phyloP scores from a whole-genome alignment of 2,797 vertebrate genomes.

The Schizopygopsis pylzovi region DNA sequence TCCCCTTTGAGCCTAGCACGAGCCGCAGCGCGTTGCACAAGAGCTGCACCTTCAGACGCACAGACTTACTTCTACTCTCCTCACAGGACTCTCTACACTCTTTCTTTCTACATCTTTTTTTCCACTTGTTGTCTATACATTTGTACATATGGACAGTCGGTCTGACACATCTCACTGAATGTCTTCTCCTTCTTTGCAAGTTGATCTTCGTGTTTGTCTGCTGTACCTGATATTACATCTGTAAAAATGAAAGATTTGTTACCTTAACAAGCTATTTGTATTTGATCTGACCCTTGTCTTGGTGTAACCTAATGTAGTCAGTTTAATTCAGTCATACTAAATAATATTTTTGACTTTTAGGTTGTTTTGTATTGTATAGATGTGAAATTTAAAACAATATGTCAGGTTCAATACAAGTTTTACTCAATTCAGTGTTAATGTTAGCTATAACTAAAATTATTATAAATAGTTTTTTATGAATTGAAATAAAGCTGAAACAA shows the following conservation, averaged over 20 bases:
- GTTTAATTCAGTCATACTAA: neutral
- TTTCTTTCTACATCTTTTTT: slow-evolving; percentile 18
- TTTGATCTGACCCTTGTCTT: neutral
- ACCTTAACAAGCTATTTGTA: neutral
- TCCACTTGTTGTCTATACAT: slow-evolving; percentile 24
- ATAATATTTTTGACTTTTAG: slow-evolving; percentile 11
- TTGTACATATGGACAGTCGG: slow-evolving; percentile 33
- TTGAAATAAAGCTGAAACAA: neutral
- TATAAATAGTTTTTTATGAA: neutral
- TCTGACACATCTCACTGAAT: slow-evolving; percentile 12
- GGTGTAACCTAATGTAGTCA: neutral
- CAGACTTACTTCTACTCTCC: slow-evolving; percentile 30
- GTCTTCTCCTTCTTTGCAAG: neutral
- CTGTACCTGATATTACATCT: neutral
- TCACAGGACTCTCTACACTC: neutral
- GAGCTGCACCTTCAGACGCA: neutral
- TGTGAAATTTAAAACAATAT: neutral
- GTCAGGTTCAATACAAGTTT: neutral
- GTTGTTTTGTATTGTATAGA: slow-evolving; percentile 14
- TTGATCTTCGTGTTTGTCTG: neutral
- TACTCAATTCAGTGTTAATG: neutral
- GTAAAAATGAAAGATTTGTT: slow-evolving; percentile 20
- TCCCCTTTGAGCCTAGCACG: slow-evolving; percentile 11
- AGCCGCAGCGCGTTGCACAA: slow-evolving; percentile 4
- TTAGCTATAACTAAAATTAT: neutral